Evolutionary conservation across 2,797 vertebrate species (phyloP).

Genomic region (Poeciliopsis turneri): DNA sequence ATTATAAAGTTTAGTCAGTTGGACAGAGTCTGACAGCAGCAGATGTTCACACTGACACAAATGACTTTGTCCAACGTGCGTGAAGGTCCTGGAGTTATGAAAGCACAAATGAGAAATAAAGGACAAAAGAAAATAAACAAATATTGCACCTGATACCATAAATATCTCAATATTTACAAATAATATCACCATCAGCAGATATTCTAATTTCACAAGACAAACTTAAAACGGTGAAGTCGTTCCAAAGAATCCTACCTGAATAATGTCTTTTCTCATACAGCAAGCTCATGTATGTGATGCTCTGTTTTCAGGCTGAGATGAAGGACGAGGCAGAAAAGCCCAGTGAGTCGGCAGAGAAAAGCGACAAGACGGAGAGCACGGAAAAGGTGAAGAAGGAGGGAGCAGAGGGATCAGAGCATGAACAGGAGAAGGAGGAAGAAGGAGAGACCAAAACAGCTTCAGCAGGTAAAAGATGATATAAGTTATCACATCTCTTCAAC

Average conservation of each 20-base stretch:
- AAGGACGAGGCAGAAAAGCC: constrained; percentile 84
- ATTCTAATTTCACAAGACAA: not conserved
- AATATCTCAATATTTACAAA: not conserved
- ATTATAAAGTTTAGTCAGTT: not conserved
- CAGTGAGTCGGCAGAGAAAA: constrained; percentile 81
- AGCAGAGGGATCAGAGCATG: constrained; percentile 62
- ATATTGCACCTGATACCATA: not conserved
- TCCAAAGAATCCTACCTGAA: not conserved
- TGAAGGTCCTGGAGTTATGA: not conserved
- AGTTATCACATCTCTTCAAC: not conserved
- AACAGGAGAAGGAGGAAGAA: constrained; percentile 70
- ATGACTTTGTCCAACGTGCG: not conserved
- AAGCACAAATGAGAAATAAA: not conserved
- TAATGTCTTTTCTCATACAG: not conserved
- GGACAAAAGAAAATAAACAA: not conserved
- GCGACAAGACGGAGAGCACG: constrained; percentile 65
- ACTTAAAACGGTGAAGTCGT: not conserved
- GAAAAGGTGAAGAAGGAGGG: constrained; percentile 83
- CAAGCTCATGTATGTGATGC: not conserved
- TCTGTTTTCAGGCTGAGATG: constrained; percentile 72
- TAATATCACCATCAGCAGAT: not conserved
- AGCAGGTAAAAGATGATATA: constrained; percentile 50
- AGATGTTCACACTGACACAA: not conserved
- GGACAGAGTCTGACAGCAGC: not conserved
- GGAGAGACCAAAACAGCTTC: constrained; percentile 67